Conservation (phyloP, 2,113 vertebrate genomes). For the Hippocampus abdominalis region DNA sequence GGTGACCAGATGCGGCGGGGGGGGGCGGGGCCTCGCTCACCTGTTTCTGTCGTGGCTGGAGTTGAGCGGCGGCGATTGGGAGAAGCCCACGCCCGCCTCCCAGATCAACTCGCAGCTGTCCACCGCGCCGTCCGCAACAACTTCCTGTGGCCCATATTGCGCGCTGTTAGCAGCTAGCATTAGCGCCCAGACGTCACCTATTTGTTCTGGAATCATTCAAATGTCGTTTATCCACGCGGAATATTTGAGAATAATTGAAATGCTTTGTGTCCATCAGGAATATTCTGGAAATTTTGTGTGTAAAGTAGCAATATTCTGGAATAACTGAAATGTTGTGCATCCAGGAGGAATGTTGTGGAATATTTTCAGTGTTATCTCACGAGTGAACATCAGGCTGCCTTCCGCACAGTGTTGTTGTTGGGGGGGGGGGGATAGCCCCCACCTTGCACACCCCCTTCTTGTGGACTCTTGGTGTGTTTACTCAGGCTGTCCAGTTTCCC, state of each 20-base stretch:
- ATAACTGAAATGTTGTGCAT: neutral
- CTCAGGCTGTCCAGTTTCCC: conserved; percentile 24
- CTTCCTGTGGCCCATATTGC: conserved; percentile 72
- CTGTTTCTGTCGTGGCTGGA: conserved; percentile 90
- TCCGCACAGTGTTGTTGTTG: no score
- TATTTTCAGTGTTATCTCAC: neutral
- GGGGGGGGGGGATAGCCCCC: neutral
- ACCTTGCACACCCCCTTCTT: neutral
- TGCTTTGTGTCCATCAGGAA: neutral
- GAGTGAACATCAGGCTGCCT: no score
- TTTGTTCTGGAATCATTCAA: neutral
- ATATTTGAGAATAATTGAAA: neutral
- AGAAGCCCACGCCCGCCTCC: conserved; percentile 97
- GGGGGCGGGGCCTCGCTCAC: conserved; percentile 61
- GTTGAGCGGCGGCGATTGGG: conserved; percentile 87
- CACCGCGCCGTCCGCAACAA: conserved; percentile 77
- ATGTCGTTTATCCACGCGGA: neutral
- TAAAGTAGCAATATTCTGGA: neutral
- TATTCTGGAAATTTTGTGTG: no score
- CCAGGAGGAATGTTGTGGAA: neutral
- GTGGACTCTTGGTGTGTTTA: conserved; percentile 36
- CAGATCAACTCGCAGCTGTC: conserved; percentile 99
- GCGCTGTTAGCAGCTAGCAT: neutral
- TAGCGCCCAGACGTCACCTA: neutral
- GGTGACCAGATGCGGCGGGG: neutral